phyloP scores from a whole-genome alignment of 2,113 vertebrate species.

The Axis porcinus region DNA sequence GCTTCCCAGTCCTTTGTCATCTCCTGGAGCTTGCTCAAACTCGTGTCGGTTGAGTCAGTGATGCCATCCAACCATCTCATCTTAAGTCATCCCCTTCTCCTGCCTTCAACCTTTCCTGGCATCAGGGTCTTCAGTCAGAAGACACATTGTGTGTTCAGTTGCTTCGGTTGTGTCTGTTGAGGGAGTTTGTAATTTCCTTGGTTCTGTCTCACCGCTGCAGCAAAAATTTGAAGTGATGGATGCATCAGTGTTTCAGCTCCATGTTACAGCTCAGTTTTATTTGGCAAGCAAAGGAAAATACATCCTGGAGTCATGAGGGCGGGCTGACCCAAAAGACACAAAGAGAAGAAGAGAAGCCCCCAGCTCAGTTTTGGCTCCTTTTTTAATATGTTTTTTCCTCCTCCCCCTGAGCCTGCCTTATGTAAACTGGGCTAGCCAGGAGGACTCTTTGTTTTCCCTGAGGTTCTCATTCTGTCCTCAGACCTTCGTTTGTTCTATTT shows the following conservation, averaged over 20 bases:
- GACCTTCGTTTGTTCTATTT: neutral
- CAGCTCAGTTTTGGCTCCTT: neutral
- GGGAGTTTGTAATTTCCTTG: neutral
- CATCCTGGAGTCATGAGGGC: neutral
- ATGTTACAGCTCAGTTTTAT: neutral
- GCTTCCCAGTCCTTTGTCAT: neutral
- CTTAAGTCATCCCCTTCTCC: neutral
- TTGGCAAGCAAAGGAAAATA: neutral
- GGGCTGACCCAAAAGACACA: neutral
- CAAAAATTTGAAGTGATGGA: neutral
- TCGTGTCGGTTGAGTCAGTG: neutral
- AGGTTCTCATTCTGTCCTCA: neutral
- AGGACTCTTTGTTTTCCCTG: neutral
- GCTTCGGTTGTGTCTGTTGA: neutral
- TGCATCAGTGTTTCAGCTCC: accelerated
- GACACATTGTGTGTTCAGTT: neutral
- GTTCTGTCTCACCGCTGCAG: accelerated
- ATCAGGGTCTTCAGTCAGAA: neutral
- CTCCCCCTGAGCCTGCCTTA: neutral
- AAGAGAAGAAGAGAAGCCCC: neutral
- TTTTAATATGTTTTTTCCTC: neutral
- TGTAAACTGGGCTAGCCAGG: neutral
- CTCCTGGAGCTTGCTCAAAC: neutral
- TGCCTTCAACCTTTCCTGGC: neutral
- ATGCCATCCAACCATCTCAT: neutral